Conservation (phyloP, 2,888 invertebrate genomes). For the Sthenelais limicola region DNA sequence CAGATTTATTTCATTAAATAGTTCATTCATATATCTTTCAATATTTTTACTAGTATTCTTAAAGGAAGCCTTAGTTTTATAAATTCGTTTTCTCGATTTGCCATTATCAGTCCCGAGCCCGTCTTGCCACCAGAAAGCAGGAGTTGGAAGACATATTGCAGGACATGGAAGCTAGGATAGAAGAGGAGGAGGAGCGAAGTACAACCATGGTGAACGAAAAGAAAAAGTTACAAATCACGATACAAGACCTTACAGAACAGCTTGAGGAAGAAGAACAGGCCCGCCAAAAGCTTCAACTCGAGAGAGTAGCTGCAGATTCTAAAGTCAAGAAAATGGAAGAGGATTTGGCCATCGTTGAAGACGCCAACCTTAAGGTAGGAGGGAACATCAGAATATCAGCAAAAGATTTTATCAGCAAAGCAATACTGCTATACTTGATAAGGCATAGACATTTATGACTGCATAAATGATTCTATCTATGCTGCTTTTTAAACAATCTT, state of each 20-base stretch:
- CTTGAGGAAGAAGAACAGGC: constrained; percentile 96
- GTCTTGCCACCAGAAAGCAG: constrained; percentile 81
- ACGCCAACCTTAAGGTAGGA: constrained; percentile 86
- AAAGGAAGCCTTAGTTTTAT: no score
- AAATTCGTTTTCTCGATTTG: no score
- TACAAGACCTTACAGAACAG: constrained; percentile 76
- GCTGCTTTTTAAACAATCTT: no score
- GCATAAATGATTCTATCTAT: no score
- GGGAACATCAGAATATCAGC: background rate
- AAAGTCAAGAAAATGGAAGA: constrained; percentile 97
- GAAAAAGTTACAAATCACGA: constrained; percentile 92
- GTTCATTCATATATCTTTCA: no score
- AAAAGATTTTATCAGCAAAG: no score
- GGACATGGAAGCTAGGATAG: constrained; percentile 94
- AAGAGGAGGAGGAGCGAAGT: constrained; percentile 96
- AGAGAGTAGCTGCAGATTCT: constrained; percentile 93
- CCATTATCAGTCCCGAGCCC: constrained; percentile 79
- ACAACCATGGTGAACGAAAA: constrained; percentile 88
- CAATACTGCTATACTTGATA: no score
- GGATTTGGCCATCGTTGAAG: constrained; percentile 89
- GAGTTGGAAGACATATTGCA: constrained; percentile 97
- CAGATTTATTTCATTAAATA: no score
- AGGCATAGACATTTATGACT: no score
- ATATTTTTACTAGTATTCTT: no score
- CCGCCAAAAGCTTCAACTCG: constrained; percentile 95